Conservation (phyloP, 2,113 vertebrate genomes). For the chimpanzee (Pan troglodytes) region NHGRI_mPanTro3-v2.1_pri NC_072403.2:54621501-54622000, state of each 20-base stretch:
- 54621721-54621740: neutral
- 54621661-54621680: neutral
- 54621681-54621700: neutral
- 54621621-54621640: neutral
- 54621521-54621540: neutral
- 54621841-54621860: neutral
- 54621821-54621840: neutral
- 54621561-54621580: neutral
- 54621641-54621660: neutral
- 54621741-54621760: neutral
- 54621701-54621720: neutral
- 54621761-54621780: neutral
- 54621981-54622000: neutral
- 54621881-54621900: constrained; percentile 2
- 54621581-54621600: neutral
- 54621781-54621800: neutral
- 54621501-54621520: neutral
- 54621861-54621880: neutral
- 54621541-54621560: neutral
- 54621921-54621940: neutral
- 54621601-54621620: neutral
- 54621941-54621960: neutral
- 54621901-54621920: neutral
- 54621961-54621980: neutral
- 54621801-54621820: neutral